Evolutionary conservation across 1,140 invertebrate species (phyloP), one percentile per base, ranked within the genome.

Genomic region (Ooceraea biroi): DNA sequence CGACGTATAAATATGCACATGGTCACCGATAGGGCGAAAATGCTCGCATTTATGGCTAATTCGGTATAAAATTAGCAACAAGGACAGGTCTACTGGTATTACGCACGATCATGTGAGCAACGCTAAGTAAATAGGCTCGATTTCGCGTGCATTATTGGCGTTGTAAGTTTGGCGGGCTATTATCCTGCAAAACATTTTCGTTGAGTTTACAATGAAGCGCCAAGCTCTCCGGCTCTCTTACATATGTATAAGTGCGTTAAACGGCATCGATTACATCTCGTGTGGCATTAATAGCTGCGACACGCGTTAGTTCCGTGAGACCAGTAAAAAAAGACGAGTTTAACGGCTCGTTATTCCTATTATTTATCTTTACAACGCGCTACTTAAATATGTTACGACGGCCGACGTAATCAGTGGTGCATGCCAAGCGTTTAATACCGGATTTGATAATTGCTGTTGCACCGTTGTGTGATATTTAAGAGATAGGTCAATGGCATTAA

Each of bases 21-120:
- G 41, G 27, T 66, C 11, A 17, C n/a, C 36, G 52, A 82, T 82
- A 83, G 63, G n/a, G 57, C 25, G 14, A 73, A 85, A 85, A 63
- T 44, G 17, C 46, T 61, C 44, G 52, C 25, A 22, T 63, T 73
- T 10, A 5, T 8, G 46, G 73, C 41, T 69, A 84, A 88, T 73
- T 86, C n/a, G n/a, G 36, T 12, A 3, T 48, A 61, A 84, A 74
- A 72, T 77, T 85, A 85, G 52, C 60, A 12, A 63, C 82, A 63
- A 88, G 82, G 74, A 85, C 74, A 57, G 27, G 82, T 87, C 80
- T 68, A 80, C 57, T 61, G 17, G n/a, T 71, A 77, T 84, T 86
- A 86, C 61, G 48, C 17, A 11, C 52, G 46, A 7, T 19, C 11
- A 55, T 36, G 55, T 72, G 72, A 73, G 50, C 60, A 65, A 46